Evolutionary conservation across 2,113 vertebrate genomes (phyloP).

Genomic region (Mesembrinibis cayennensis): DNA sequence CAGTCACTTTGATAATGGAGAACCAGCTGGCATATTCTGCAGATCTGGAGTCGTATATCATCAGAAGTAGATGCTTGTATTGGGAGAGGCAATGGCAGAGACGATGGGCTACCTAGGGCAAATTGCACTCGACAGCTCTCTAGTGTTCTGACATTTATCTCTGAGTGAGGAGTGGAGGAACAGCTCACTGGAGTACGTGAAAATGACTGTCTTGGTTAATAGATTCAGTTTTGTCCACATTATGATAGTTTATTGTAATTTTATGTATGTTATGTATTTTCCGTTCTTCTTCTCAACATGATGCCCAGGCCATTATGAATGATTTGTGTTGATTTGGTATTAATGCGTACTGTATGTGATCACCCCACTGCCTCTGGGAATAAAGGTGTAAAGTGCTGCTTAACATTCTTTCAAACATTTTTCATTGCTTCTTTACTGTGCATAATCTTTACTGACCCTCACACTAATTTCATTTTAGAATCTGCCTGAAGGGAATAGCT

Average conservation of each 20-base stretch:
- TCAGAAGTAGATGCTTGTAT: background rate
- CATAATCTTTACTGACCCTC: slow-evolving; percentile 2
- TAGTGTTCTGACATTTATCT: background rate
- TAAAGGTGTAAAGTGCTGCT: slow-evolving; percentile 46
- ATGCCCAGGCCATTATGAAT: background rate
- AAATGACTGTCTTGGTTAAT: background rate
- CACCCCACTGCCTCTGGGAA: background rate
- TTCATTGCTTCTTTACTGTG: slow-evolving; percentile 7
- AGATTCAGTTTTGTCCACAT: background rate
- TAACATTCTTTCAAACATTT: slow-evolving; percentile 30
- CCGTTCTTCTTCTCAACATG: slow-evolving; percentile 10
- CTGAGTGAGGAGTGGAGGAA: background rate
- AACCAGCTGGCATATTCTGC: background rate
- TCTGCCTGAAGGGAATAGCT: slow-evolving; percentile 36
- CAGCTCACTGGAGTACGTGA: background rate
- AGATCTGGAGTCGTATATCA: background rate
- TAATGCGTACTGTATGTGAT: background rate
- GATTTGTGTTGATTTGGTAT: slow-evolving; percentile 9
- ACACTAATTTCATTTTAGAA: slow-evolving; percentile 30
- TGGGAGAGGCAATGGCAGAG: background rate
- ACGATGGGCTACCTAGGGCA: background rate
- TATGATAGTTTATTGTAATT: slow-evolving; percentile 53
- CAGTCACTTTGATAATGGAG: background rate
- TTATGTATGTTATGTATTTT: slow-evolving; percentile 46
- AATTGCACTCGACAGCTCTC: background rate